Conservation (phyloP, 2,113 vertebrate genomes). For the Odobenus rosmarus region DNA sequence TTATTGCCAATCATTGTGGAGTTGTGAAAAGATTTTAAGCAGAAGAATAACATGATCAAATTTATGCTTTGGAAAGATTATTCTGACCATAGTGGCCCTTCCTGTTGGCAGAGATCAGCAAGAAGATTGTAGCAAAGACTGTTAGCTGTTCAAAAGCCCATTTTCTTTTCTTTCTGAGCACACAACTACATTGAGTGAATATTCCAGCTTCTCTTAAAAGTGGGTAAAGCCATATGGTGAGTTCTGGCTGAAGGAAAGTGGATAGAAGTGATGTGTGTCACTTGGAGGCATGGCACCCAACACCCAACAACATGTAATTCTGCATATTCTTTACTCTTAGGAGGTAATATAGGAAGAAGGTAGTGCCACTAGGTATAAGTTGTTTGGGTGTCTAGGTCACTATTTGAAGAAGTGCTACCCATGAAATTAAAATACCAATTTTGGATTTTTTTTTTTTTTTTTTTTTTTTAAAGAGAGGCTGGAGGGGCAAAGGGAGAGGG, state of each 20-base stretch:
- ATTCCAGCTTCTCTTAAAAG: background rate
- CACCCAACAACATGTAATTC: too few relatives aligned
- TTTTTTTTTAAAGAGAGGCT: too few relatives aligned
- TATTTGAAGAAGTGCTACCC: background rate
- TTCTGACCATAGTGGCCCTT: background rate
- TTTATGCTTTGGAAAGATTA: background rate
- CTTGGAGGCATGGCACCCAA: background rate
- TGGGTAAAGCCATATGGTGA: background rate
- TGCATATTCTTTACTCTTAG: background rate
- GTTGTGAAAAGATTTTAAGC: background rate
- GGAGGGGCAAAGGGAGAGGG: background rate
- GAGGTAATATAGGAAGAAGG: background rate
- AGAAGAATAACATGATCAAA: background rate
- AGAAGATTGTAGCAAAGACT: background rate
- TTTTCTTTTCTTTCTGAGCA: background rate
- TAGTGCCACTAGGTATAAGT: background rate
- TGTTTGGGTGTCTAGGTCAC: background rate
- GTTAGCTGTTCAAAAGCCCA: background rate
- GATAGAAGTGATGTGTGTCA: background rate
- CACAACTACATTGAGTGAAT: too few relatives aligned
- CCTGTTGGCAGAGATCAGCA: background rate
- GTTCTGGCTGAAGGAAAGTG: background rate
- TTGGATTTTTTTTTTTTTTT: background rate
- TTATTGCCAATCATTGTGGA: background rate
- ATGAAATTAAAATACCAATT: conserved; percentile 5